Evolutionary conservation across 2,888 invertebrate species (phyloP), one percentile per base, ranked within the genome.

Genomic region (Drosophila incognita): DNA sequence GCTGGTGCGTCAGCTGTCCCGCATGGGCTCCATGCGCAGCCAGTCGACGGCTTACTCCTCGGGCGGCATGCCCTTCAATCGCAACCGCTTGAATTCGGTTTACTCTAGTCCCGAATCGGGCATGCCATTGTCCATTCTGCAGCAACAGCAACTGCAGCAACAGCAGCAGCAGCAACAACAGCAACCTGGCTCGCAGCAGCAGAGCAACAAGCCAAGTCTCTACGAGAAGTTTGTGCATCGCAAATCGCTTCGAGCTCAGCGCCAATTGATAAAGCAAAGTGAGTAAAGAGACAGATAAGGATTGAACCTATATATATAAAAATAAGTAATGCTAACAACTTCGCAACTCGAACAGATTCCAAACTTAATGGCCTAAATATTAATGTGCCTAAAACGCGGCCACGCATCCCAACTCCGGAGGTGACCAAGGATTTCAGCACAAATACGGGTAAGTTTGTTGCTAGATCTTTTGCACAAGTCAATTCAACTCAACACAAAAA

Each of bases 331-430:
- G 2, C 3, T 6, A 10, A 56, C 10, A 10, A 38, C 5, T 0
- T 35, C 4, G 5, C 5, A 3, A 36, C 4, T 5, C 11, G 53
- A 7, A 4, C 58, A 96, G 96, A 95, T 83, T 95, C 95, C 84
- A 91, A 85, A 59, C 79, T 96, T 83, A 96, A 96, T 91, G 96
- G 96, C 6, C 94, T 95, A 1, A 95, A 84, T 76, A 81, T 87
- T 4, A 90, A 90, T 74, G 81, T 84, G 68, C 83, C 92, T 57
- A 96, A 96, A 90, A 96, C 96, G 90, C 95, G 97, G 64, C 97
- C 97, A n/a, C 95, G 97, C 61, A 97, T 98, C 82, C 97, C 97
- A 46, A 97, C 97, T 10, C 97, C 97, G 0, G 97, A 97, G 92
- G 97, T 97, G 10, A 96, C 96, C 38, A 97, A 97, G 93, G 97